Evolutionary conservation across 2,113 vertebrate species (phyloP), one percentile per base, ranked within the genome.

Genomic region (Sapayoa aenigma): DNA sequence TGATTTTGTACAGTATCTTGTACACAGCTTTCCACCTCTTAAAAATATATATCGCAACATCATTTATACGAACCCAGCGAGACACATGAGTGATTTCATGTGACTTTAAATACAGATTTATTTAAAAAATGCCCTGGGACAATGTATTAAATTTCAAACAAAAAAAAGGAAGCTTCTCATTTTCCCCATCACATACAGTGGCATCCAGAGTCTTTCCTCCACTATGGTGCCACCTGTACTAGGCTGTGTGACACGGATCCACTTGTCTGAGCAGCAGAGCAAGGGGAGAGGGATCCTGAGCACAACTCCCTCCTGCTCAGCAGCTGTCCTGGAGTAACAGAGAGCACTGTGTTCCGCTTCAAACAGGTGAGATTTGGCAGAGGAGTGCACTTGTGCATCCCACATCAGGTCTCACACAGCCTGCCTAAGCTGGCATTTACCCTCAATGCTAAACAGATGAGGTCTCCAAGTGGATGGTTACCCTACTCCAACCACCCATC

Each of bases 251-350:
- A 68, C 39, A 69, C 53, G 31, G 44, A 59, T 7, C 23, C 44
- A 23, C 55, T 20, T 63, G 60, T 15, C 53, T 21, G 14, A 20
- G 31, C 15, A 44, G 55, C 9, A 24, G 17, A n/a, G 55, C n/a
- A 25, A 47, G 39, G 60, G 1, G 3, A 47, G 20, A 52, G 18
- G 21, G 60, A 66, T 37, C 76, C 53, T 23, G 7, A 14, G 12
- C 24, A 41, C 2, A 1, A 8, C 74, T 83, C 56, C 58, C 49
- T 56, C 16, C 59, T 14, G 20, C 67, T 30, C 55, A 31, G 37
- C 12, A 25, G 42, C 1, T 0, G 35, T 9, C 33, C 55, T 13
- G 39, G 12, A 5, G 0, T 4, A 5, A 50, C 27, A 30, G 8
- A 18, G 9, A 15, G 13, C 39, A 7, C 3, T 0, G 28, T 9